Evolutionary conservation across 30 jellyfish, hydroid and myxozoan genomes (phyloP).

Genomic region (Cassiopea xamachana): DNA sequence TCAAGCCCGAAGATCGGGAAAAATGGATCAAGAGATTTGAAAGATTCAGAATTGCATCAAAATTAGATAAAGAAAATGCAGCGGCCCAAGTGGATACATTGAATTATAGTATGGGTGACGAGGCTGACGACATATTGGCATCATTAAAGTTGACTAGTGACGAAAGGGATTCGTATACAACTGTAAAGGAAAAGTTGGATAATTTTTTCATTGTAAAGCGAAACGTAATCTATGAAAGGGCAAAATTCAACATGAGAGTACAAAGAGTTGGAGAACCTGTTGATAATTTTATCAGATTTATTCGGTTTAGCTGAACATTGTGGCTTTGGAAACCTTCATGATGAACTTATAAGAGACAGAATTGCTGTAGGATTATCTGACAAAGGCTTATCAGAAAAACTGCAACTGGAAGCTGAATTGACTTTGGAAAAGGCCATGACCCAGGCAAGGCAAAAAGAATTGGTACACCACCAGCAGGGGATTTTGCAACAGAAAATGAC

Average conservation of each 20-base stretch:
- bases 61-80: neutral
- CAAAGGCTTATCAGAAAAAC: slow-evolving; percentile 15
- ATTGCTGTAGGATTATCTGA: slow-evolving; percentile 25
- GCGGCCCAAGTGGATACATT: slow-evolving; percentile 16
- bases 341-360: slow-evolving; percentile 45
- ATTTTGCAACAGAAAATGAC: neutral
- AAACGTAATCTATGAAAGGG: slow-evolving; percentile 36
- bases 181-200: slow-evolving; percentile 29
- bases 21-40: slow-evolving; percentile 33
- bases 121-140: slow-evolving; percentile 13
- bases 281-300: slow-evolving; percentile 5
- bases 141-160: slow-evolving; percentile 16
- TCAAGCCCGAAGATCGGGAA: slow-evolving; percentile 40
- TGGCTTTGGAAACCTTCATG: slow-evolving; percentile 52
- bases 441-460: slow-evolving; percentile 9
- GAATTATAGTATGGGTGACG: slow-evolving; percentile 18
- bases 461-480: slow-evolving; percentile 29
- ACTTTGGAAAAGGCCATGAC: neutral
- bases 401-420: slow-evolving; percentile 38
- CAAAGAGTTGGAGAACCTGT: slow-evolving; percentile 40
- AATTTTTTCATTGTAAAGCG: slow-evolving; percentile 18
- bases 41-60: slow-evolving; percentile 22
- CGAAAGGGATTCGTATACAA: slow-evolving; percentile 4
- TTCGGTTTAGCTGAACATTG: slow-evolving; percentile 39
- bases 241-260: slow-evolving; percentile 15